Evolutionary conservation across 2,113 vertebrate genomes (phyloP).

Genomic region (Phalacrocorax pelagicus): DNA sequence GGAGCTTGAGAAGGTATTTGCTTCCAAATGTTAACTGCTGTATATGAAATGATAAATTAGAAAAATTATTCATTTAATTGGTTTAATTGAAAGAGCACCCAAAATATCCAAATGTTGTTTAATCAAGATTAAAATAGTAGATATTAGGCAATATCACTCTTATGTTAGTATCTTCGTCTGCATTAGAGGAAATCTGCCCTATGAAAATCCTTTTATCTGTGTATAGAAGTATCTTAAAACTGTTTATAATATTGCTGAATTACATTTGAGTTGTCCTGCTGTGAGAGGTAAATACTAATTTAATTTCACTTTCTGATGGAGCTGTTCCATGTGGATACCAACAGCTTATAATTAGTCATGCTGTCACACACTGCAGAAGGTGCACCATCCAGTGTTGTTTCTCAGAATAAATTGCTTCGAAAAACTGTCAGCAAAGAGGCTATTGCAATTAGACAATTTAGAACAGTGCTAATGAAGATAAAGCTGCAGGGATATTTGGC

Average conservation of each 20-base stretch:
- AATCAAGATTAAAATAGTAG: background rate
- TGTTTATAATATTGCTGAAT: background rate
- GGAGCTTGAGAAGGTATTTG: background rate
- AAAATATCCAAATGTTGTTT: background rate
- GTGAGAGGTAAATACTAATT: background rate
- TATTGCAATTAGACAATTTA: background rate
- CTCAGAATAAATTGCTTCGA: background rate
- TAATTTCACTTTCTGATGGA: background rate
- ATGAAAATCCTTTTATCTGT: background rate
- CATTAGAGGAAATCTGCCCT: background rate
- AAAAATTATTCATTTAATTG: background rate
- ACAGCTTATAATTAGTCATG: background rate
- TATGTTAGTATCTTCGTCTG: background rate
- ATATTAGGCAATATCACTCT: background rate
- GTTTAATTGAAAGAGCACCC: background rate
- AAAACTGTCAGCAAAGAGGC: background rate
- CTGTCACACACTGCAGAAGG: background rate
- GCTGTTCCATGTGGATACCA: background rate
- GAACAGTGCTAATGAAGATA: background rate
- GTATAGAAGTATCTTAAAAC: background rate
- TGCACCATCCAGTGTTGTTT: background rate
- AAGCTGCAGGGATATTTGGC: background rate
- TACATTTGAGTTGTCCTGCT: background rate
- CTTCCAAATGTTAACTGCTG: background rate
- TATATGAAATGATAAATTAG: background rate